These are phyloP conservation scores for Urocyon cinereoargenteus DNA, from an alignment of 2,797 vertebrate genomes.

Conservation along the genomic window DNA sequence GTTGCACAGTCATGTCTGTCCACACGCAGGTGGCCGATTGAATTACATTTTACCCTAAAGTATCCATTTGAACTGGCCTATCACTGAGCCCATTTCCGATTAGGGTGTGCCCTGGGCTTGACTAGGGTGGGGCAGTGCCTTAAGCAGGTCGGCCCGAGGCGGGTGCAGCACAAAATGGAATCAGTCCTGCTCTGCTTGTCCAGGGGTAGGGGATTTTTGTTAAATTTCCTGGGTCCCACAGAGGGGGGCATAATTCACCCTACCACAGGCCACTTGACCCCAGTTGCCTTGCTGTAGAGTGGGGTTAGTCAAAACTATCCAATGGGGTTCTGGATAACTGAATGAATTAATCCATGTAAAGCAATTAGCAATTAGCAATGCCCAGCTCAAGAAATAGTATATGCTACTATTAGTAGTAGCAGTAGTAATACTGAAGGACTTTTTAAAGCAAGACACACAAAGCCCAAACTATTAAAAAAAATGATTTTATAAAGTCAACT, in stretches of 20 bases:
- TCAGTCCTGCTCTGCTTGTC: no score
- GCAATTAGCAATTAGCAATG: not conserved
- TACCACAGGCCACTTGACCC: not conserved
- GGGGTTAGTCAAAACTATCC: not conserved
- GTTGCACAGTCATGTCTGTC: no score
- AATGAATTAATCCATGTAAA: not conserved
- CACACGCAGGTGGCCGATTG: no score
- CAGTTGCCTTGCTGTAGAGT: not conserved
- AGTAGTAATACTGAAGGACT: not conserved
- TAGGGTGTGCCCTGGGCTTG: no score
- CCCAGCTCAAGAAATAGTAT: not conserved
- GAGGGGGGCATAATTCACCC: not conserved
- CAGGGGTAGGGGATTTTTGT: no score
- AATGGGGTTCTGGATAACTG: not conserved
- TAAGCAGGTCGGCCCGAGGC: no score
- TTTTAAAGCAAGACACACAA: not conserved
- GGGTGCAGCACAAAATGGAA: no score
- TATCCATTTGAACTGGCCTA: no score
- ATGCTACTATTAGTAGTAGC: not conserved
- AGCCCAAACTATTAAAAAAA: not conserved
- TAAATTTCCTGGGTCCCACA: no score
- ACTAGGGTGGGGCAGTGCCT: no score
- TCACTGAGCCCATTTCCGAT: no score
- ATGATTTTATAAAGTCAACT: slow-evolving; percentile 32
- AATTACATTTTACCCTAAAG: no score